A percentile compares a stretch with the other conserved stretches of the same genome.
phyloP scores from a whole-genome alignment of 2,113 vertebrate species.

The Cyprinodon brontotheroides region DNA sequence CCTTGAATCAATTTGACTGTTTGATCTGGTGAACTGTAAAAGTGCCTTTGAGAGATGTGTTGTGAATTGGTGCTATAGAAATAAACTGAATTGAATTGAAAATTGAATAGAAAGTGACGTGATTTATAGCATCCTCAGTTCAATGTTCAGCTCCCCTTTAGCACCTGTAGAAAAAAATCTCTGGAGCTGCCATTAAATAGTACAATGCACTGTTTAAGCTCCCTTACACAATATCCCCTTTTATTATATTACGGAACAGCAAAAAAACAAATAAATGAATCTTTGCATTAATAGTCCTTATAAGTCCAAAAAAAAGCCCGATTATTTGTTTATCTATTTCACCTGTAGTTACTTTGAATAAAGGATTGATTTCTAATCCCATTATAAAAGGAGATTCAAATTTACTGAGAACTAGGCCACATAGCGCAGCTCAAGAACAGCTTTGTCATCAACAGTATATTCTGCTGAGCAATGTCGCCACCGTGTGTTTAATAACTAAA shows the following conservation, averaged over 20 bases:
- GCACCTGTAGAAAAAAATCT: too few relatives aligned
- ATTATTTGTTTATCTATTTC: neutral
- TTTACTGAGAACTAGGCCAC: neutral
- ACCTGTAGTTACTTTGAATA: neutral
- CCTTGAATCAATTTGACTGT: too few relatives aligned
- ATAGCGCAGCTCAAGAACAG: neutral
- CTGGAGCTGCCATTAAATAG: neutral
- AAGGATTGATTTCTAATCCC: neutral
- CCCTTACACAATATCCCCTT: too few relatives aligned
- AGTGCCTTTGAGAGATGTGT: too few relatives aligned
- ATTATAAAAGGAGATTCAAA: neutral
- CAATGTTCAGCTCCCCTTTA: too few relatives aligned
- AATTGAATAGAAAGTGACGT: too few relatives aligned
- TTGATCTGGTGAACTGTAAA: too few relatives aligned
- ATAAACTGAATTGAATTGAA: too few relatives aligned
- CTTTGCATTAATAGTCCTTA: neutral
- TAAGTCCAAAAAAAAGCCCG: neutral
- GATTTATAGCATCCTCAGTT: too few relatives aligned
- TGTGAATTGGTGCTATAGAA: too few relatives aligned
- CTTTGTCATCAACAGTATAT: neutral
- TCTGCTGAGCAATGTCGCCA: conserved; percentile 38
- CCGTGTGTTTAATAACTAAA: conserved; percentile 41
- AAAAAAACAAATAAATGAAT: neutral
- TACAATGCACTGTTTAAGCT: neutral
- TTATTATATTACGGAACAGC: too few relatives aligned